phyloP scores from a whole-genome alignment of 37 sponge, comb jelly and placozoan species.

The Corticium candelabrum region DNA sequence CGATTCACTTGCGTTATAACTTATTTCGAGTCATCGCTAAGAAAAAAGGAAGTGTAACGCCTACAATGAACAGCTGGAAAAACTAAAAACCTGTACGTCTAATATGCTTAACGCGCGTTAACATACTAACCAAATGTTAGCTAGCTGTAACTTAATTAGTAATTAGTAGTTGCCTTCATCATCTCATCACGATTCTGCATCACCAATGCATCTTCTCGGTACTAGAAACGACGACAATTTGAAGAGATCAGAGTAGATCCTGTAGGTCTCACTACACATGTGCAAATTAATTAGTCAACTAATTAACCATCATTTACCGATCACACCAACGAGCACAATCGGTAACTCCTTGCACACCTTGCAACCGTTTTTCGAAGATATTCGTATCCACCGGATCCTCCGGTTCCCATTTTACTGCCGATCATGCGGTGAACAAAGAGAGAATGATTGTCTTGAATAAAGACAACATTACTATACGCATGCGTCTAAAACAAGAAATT shows the following conservation, averaged over 20 bases:
- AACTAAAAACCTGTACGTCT: too few relatives aligned
- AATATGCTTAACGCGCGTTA: too few relatives aligned
- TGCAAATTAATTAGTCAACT: neutral
- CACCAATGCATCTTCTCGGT: slow-evolving; percentile 11
- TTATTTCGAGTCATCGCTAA: too few relatives aligned
- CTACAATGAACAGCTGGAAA: too few relatives aligned
- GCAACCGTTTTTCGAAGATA: slow-evolving; percentile 38
- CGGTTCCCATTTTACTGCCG: slow-evolving; percentile 37
- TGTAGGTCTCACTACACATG: slow-evolving; percentile 34
- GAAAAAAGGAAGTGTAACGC: too few relatives aligned
- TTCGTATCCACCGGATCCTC: slow-evolving; percentile 44
- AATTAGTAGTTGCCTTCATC: neutral
- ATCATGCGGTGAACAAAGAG: slow-evolving; percentile 47
- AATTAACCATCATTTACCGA: too few relatives aligned
- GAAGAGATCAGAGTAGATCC: slow-evolving; percentile 41
- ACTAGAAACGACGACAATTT: slow-evolving; percentile 32
- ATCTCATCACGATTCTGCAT: neutral
- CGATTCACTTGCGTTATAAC: too few relatives aligned
- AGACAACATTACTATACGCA: too few relatives aligned
- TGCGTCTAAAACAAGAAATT: too few relatives aligned
- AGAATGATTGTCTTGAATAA: slow-evolving; percentile 26
- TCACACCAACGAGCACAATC: neutral
- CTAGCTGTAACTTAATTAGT: too few relatives aligned
- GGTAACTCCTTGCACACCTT: neutral
- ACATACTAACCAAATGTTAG: too few relatives aligned